phyloP scores from a whole-genome alignment of 1,140 invertebrate species.

The Pteromalus puparum region DNA sequence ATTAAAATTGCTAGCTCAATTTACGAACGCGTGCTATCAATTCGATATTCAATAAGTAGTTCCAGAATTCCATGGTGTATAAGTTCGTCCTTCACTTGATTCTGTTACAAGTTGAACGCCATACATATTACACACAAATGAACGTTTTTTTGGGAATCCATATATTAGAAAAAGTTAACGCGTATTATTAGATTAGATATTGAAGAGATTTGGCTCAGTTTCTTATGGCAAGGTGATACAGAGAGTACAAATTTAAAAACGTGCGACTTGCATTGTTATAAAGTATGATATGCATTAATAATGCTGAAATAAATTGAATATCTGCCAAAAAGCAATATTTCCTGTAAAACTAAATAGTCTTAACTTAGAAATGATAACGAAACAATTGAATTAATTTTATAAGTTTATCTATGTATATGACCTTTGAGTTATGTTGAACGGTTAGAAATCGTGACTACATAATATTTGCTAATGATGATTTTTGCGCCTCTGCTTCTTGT shows the following conservation, averaged over 20 bases:
- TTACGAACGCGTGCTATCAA: no score
- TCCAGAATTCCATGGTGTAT: not conserved
- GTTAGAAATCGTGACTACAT: no score
- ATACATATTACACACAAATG: not conserved
- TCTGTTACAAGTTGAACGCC: not conserved
- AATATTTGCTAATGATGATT: not conserved
- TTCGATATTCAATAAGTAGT: not conserved
- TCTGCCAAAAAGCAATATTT: not conserved
- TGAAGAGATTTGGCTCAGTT: no score
- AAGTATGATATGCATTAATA: not conserved
- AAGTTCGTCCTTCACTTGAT: not conserved
- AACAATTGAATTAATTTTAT: no score
- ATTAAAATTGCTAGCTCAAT: constrained; percentile 21
- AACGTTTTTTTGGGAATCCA: not conserved
- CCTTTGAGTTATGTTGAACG: not conserved
- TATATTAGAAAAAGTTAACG: not conserved
- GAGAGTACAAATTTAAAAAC: not conserved
- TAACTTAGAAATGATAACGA: no score
- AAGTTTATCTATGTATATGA: no score
- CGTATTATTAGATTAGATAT: no score
- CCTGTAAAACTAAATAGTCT: not conserved
- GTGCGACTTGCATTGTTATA: not conserved
- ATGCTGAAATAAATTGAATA: not conserved
- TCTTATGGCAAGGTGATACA: not conserved
- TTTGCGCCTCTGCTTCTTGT: not conserved